A percentile compares a stretch with the other conserved stretches of the same genome.
Conservation (phyloP, 2,113 vertebrate genomes). For the Fulmarus glacialis region DNA sequence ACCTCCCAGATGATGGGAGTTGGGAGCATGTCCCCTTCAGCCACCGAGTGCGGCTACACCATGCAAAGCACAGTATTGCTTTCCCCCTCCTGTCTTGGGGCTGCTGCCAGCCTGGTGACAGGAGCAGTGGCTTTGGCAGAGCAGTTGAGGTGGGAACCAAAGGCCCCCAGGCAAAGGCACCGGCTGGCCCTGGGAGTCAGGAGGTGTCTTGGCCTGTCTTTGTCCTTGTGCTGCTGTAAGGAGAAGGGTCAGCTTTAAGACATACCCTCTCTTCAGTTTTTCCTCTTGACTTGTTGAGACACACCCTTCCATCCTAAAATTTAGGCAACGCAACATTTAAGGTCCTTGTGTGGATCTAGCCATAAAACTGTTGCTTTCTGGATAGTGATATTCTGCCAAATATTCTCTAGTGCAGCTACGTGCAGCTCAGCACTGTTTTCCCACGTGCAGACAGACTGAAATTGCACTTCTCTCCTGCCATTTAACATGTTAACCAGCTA, state of each 20-base stretch:
- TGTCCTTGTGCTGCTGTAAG: background rate
- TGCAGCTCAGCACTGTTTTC: background rate
- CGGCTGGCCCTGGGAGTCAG: rapidly evolving
- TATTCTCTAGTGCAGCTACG: background rate
- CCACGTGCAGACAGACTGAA: background rate
- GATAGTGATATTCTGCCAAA: background rate
- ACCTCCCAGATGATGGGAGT: background rate
- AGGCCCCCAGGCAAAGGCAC: background rate
- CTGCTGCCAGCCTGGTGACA: rapidly evolving
- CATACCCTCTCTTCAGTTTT: background rate
- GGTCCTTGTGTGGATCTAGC: background rate
- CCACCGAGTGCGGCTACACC: rapidly evolving
- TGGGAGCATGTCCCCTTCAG: rapidly evolving
- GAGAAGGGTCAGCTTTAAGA: background rate
- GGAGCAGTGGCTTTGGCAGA: background rate
- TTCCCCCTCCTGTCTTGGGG: background rate
- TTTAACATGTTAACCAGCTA: background rate
- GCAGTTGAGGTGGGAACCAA: background rate
- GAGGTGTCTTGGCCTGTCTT: rapidly evolving
- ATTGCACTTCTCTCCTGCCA: background rate
- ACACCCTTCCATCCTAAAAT: background rate
- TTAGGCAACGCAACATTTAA: background rate
- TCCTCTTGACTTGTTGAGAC: background rate
- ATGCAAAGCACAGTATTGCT: background rate
- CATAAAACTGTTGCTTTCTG: background rate